These are phyloP conservation scores for Littorina saxatilis DNA, from an alignment of 1,140 invertebrate genomes.

Conservation along the genomic window DNA sequence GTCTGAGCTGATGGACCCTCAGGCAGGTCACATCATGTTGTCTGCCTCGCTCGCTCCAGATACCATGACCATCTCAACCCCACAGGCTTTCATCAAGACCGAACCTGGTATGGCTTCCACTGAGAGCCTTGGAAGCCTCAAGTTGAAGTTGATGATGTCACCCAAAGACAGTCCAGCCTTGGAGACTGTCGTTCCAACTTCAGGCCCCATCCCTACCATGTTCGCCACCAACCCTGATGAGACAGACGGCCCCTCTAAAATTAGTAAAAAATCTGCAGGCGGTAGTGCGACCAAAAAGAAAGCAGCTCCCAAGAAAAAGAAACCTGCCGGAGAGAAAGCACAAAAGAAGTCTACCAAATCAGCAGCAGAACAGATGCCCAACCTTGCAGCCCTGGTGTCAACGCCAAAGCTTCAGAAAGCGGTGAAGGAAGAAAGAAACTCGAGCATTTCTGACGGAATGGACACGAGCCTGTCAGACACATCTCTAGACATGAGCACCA, in stretches of 20 bases:
- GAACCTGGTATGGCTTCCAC: neutral
- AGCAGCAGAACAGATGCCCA: conserved; percentile 48
- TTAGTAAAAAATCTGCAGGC: neutral
- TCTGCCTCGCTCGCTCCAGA: neutral
- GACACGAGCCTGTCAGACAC: conserved; percentile 34
- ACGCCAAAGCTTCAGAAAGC: neutral
- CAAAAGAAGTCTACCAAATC: conserved; percentile 18
- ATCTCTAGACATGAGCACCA: conserved; percentile 19
- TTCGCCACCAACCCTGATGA: neutral
- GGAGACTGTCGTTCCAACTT: conserved; percentile 12
- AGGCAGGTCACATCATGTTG: conserved; percentile 18
- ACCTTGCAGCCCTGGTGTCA: conserved; percentile 47
- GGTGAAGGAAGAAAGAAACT: conserved; percentile 1
- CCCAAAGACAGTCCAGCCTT: conserved; percentile 37
- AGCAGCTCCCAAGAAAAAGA: conserved; percentile 27
- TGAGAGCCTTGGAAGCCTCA: conserved; percentile 38
- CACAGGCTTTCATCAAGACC: conserved; percentile 15
- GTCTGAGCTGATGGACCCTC: conserved; percentile 12
- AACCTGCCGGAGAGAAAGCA: conserved; percentile 44
- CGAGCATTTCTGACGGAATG: conserved; percentile 17
- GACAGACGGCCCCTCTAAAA: neutral
- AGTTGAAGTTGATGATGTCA: conserved; percentile 55
- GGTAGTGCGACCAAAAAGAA: conserved; percentile 22
- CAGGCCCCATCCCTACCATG: conserved; percentile 22
- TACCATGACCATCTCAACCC: neutral